phyloP scores from a whole-genome alignment of 2,888 invertebrate genomes.

The Agelastica alni region DNA sequence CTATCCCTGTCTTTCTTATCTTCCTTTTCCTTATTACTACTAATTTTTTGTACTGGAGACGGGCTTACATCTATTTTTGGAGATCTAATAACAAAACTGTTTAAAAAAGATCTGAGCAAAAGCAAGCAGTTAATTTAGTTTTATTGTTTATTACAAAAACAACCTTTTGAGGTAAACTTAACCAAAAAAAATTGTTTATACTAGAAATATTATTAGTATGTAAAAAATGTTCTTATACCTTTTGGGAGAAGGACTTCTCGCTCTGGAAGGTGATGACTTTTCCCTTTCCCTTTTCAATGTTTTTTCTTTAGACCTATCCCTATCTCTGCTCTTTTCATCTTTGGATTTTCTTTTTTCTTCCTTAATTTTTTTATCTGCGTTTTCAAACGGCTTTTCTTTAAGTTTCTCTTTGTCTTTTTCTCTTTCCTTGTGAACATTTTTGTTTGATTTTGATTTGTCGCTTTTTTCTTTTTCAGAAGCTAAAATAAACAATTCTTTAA shows the following conservation, averaged over 20 bases:
- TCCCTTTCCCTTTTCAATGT: conserved; percentile 57
- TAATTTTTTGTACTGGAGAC: conserved; percentile 39
- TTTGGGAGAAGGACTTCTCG: conserved; percentile 49
- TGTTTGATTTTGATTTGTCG: conserved; percentile 53
- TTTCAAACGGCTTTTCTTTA: conserved; percentile 48
- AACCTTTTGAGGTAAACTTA: no score
- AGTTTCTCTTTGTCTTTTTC: conserved; percentile 53
- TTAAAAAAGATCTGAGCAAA: no score
- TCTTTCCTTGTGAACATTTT: conserved; percentile 63
- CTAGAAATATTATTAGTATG: background rate
- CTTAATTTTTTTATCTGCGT: conserved; percentile 55
- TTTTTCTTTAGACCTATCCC: conserved; percentile 60
- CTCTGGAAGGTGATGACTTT: conserved; percentile 51
- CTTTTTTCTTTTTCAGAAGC: conserved; percentile 48
- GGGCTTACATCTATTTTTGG: conserved; percentile 51
- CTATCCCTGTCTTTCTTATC: conserved; percentile 48
- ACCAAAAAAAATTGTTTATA: background rate
- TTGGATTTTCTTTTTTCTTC: conserved; percentile 58
- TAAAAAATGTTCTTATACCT: no score
- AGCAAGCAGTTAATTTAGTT: no score
- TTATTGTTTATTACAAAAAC: no score
- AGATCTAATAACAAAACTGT: conserved; percentile 39
- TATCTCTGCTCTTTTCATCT: conserved; percentile 60
- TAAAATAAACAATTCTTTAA: no score
- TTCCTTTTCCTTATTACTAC: conserved; percentile 41